A percentile compares a stretch with the other conserved stretches of the same genome.
Conservation (phyloP, 2,888 invertebrate species). For the Eurytoma californica region DNA sequence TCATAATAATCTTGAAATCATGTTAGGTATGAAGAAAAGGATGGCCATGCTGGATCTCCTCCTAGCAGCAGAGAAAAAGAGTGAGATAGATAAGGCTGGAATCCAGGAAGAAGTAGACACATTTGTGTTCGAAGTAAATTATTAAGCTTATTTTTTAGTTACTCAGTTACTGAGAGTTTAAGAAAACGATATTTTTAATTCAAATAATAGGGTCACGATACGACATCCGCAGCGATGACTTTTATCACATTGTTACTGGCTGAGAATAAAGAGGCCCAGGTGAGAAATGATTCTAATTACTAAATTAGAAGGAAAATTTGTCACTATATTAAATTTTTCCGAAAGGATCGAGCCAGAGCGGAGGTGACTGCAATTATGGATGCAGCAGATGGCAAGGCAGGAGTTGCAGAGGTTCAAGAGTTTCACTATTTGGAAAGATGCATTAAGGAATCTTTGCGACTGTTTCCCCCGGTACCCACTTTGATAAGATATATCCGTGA, state of each 20-base stretch:
- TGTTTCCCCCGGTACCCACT: slow-evolving; percentile 80
- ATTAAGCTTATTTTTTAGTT: neutral
- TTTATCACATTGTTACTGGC: slow-evolving; percentile 77
- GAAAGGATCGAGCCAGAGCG: slow-evolving; percentile 59
- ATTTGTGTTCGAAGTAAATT: slow-evolving; percentile 63
- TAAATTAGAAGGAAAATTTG: too few relatives aligned
- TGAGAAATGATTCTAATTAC: slow-evolving; percentile 44
- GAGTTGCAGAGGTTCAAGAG: slow-evolving; percentile 78
- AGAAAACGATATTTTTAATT: slow-evolving; percentile 58
- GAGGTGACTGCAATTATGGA: slow-evolving; percentile 73
- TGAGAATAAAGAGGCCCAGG: slow-evolving; percentile 73
- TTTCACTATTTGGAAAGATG: slow-evolving; percentile 83
- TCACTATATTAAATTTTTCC: too few relatives aligned
- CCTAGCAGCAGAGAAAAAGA: slow-evolving; percentile 62
- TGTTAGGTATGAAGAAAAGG: slow-evolving; percentile 55
- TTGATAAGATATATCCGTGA: slow-evolving; percentile 35
- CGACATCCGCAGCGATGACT: slow-evolving; percentile 77
- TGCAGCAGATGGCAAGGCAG: slow-evolving; percentile 76
- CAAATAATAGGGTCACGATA: slow-evolving; percentile 78
- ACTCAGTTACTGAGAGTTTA: neutral
- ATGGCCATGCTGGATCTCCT: slow-evolving; percentile 69
- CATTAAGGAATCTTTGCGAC: slow-evolving; percentile 81
- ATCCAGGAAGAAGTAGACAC: slow-evolving; percentile 71
- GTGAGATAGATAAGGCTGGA: slow-evolving; percentile 64
- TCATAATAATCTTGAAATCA: neutral